Evolutionary conservation across 2,113 vertebrate species (phyloP).

Genomic region (Prietella phreatophila): DNA sequence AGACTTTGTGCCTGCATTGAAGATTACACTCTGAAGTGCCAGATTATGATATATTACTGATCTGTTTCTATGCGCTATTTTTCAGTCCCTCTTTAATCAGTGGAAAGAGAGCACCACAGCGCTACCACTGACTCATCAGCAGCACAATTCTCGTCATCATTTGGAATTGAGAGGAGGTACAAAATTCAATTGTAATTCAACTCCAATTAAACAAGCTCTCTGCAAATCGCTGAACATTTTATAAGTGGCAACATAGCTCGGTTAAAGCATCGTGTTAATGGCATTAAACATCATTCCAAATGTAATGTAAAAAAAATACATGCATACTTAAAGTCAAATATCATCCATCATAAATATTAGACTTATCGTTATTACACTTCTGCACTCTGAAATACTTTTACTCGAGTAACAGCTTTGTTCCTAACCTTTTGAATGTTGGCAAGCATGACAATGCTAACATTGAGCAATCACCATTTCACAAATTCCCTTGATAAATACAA

Average conservation of each 20-base stretch:
- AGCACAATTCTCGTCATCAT: background rate
- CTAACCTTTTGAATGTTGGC: background rate
- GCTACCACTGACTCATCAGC: background rate
- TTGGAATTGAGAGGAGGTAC: background rate
- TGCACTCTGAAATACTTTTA: background rate
- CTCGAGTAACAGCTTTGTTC: background rate
- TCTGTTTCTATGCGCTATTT: background rate
- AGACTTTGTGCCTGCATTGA: background rate
- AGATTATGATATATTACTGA: background rate
- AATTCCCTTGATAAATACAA: too few species aligned
- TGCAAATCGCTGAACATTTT: background rate
- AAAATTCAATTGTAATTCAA: background rate
- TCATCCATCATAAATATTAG: background rate
- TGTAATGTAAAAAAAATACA: background rate
- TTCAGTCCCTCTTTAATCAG: background rate
- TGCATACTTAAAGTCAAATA: background rate
- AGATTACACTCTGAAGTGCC: background rate
- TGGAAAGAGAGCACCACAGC: background rate
- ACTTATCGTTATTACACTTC: background rate
- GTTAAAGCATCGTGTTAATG: background rate
- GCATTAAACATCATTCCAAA: background rate
- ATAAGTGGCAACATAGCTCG: background rate
- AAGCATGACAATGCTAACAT: too few species aligned
- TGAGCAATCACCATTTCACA: too few species aligned
- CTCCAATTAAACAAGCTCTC: background rate